phyloP scores from a whole-genome alignment of 2,888 invertebrate species.

The Caenorhabditis macrosperma region DNA sequence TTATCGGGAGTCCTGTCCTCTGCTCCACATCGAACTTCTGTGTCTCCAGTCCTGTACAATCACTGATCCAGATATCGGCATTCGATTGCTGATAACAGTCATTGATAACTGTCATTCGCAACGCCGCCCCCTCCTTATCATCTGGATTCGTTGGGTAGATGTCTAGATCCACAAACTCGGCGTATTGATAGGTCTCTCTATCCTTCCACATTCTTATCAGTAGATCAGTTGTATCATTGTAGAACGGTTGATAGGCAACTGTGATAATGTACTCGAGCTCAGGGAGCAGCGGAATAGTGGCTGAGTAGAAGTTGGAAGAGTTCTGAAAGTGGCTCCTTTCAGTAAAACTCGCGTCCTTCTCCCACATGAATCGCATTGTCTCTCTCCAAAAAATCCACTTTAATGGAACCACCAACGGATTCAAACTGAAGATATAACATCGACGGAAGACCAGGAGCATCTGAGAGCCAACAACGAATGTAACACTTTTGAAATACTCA shows the following conservation, averaged over 20 bases:
- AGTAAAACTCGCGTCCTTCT: too few relatives aligned
- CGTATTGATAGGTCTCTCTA: neutral
- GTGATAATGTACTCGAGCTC: neutral
- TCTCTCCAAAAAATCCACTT: too few relatives aligned
- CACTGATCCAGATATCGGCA: neutral
- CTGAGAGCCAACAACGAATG: neutral
- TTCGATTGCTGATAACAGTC: neutral
- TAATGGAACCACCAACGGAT: too few relatives aligned
- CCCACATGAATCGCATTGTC: too few relatives aligned
- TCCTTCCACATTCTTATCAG: neutral
- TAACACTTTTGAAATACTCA: neutral
- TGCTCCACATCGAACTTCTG: neutral
- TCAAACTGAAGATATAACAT: too few relatives aligned
- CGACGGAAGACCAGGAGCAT: neutral
- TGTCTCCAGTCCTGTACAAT: neutral
- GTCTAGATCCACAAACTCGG: neutral
- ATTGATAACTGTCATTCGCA: constrained; percentile 7
- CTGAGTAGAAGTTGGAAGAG: too few relatives aligned
- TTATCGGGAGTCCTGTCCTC: neutral
- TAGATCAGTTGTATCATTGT: neutral
- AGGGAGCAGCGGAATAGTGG: too few relatives aligned
- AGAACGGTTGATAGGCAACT: neutral
- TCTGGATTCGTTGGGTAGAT: neutral
- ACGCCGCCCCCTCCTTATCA: neutral
- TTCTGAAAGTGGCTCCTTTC: too few relatives aligned